Conservation (phyloP, 1,140 invertebrate genomes). For the Heliconius eleuchia region DNA sequence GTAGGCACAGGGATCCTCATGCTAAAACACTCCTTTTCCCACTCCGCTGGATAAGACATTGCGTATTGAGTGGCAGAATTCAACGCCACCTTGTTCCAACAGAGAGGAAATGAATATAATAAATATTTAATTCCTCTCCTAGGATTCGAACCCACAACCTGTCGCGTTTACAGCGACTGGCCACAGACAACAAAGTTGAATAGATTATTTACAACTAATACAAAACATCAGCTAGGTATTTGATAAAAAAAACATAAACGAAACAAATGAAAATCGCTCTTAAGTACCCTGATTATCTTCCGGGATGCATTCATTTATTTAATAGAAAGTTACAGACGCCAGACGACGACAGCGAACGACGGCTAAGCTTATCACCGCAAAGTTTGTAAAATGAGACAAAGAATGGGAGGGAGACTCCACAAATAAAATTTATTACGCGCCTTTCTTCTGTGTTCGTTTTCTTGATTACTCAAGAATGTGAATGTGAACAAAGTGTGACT, state of each 20-base stretch:
- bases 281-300: conserved; percentile 11
- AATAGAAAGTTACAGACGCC: conserved; percentile 22
- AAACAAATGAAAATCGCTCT: not conserved
- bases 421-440: conserved; percentile 19
- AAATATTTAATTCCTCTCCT: no score
- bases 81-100: no score
- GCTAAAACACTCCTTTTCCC: no score
- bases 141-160: no score
- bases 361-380: conserved; percentile 16
- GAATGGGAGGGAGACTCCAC: conserved; percentile 10
- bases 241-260: not conserved
- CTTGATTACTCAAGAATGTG: not conserved
- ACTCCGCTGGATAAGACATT: no score
- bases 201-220: no score
- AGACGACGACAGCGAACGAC: conserved; percentile 23
- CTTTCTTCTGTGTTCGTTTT: not conserved
- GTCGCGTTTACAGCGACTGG: no score
- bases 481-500: not conserved
- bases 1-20: no score
- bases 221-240: no score
- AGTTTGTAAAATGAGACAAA: conserved; percentile 21
- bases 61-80: no score
- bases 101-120: no score
- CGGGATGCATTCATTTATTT: conserved; percentile 18
- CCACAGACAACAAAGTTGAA: no score